These are phyloP conservation scores for Furcifer pardalis DNA, from an alignment of 2,797 vertebrate species.

Conservation along the genomic window DNA sequence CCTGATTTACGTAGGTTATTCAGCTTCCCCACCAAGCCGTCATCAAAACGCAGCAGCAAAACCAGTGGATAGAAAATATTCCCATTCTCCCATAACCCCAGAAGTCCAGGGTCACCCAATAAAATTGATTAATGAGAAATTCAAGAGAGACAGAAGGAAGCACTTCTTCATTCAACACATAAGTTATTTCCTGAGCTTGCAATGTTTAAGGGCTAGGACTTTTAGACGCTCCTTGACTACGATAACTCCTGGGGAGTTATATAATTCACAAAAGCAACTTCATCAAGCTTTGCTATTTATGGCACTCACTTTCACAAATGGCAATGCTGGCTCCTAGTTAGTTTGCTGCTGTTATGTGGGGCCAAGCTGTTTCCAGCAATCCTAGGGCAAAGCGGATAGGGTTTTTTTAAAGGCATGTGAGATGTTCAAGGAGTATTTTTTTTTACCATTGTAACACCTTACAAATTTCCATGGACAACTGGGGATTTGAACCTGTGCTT, in stretches of 20 bases:
- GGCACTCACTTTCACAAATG: not conserved
- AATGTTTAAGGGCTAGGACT: no score
- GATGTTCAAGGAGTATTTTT: no score
- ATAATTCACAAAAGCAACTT: not conserved
- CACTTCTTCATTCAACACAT: not conserved
- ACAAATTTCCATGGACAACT: no score
- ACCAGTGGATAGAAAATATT: not conserved
- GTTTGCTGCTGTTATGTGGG: no score
- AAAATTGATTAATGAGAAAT: not conserved
- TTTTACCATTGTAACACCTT: no score
- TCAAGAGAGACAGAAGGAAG: no score
- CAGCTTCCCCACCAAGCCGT: not conserved
- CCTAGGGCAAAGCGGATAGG: no score
- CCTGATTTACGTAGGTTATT: not conserved
- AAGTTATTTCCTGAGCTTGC: not conserved
- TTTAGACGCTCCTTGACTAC: not conserved
- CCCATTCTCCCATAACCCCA: not conserved
- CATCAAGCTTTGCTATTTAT: not conserved
- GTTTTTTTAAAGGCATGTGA: no score
- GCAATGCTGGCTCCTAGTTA: no score
- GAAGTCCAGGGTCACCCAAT: not conserved
- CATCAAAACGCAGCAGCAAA: not conserved
- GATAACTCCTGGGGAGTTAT: not conserved
- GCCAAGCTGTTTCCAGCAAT: no score
- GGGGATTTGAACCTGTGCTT: no score